phyloP scores from a whole-genome alignment of 2,888 invertebrate species.

The Copidosoma aretas region DNA sequence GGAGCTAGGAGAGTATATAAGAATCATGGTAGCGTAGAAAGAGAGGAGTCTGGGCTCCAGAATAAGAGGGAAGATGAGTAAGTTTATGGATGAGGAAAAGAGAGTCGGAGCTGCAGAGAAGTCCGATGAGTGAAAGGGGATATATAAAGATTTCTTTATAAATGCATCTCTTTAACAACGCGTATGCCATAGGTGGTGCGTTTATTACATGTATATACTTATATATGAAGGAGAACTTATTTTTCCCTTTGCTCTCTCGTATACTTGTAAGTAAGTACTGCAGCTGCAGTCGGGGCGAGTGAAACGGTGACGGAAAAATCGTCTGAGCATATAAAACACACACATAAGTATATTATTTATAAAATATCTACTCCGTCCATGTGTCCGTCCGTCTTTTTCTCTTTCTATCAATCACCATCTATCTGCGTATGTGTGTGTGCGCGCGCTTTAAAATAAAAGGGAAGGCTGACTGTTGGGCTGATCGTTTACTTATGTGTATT shows the following conservation, averaged over 20 bases:
- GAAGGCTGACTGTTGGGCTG: background rate
- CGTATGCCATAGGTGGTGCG: too few species aligned
- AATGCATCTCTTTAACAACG: constrained; percentile 15
- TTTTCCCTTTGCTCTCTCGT: background rate
- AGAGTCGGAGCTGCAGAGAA: background rate
- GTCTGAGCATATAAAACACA: too few species aligned
- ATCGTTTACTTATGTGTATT: background rate
- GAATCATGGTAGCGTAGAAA: too few species aligned
- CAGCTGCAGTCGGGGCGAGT: background rate
- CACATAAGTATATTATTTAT: too few species aligned
- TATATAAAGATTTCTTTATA: constrained; percentile 37
- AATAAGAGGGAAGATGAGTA: background rate
- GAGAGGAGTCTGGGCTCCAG: too few species aligned
- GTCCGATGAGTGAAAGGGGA: constrained; percentile 25
- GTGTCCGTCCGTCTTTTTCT: too few species aligned
- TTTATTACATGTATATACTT: background rate
- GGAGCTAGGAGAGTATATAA: too few species aligned
- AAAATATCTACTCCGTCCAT: too few species aligned
- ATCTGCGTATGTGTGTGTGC: constrained; percentile 1
- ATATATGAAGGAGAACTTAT: background rate
- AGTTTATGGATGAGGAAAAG: background rate
- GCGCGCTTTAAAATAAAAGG: background rate
- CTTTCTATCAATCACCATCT: too few species aligned
- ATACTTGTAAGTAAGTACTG: too few species aligned
- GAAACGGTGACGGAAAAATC: background rate